phyloP scores from a whole-genome alignment of 1,140 invertebrate species.

The Pseudobourletiella spinata region DNA sequence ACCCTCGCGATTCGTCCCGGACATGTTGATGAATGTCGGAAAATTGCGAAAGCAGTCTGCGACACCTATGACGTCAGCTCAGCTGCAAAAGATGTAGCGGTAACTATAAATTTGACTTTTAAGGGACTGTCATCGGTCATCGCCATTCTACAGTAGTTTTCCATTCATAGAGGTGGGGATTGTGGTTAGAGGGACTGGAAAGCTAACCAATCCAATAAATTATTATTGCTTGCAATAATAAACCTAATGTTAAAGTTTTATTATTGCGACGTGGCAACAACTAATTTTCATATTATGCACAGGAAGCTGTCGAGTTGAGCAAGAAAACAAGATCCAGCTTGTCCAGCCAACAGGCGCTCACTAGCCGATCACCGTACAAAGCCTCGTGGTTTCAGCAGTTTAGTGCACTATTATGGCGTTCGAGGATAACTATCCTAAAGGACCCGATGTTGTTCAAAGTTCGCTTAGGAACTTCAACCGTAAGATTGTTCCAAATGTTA shows the following conservation, averaged over 20 bases:
- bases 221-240: not conserved
- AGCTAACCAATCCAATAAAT: not conserved
- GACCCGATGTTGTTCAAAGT: constrained; percentile 43
- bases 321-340: not conserved
- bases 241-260: not conserved
- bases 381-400: constrained; percentile 44
- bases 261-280: not conserved
- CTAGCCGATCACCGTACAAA: constrained; percentile 36
- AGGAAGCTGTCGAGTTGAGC: not conserved
- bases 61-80: constrained; percentile 60
- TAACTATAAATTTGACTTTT: constrained; percentile 50
- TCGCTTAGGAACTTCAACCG: not conserved
- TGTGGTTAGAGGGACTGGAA: not conserved
- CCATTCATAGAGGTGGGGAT: not conserved
- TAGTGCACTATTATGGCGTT: constrained; percentile 41
- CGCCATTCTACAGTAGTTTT: constrained; percentile 41
- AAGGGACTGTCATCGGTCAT: constrained; percentile 53
- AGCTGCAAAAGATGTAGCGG: constrained; percentile 42
- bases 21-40: constrained; percentile 51
- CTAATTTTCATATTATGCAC: no score
- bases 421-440: constrained; percentile 40
- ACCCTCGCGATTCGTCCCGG: constrained; percentile 78
- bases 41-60: constrained; percentile 44
- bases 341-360: not conserved
- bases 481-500: not conserved